phyloP scores from a whole-genome alignment of 53 echinoderm and acorn worm genomes.

The Arbacia lixula region DNA sequence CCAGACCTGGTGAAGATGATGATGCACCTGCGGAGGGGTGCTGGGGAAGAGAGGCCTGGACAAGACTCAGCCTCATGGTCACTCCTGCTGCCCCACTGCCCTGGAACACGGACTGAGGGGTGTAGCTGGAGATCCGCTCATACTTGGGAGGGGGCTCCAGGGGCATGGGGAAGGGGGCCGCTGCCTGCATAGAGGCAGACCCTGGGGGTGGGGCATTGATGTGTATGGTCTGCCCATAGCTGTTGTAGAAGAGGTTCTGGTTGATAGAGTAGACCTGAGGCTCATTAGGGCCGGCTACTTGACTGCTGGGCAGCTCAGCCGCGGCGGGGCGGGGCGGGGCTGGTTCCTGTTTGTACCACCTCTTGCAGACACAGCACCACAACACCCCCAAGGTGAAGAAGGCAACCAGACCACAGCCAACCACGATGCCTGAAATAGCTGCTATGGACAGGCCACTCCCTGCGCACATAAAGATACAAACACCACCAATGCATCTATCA shows the following conservation, averaged over 20 bases:
- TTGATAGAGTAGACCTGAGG: slow-evolving; percentile 45
- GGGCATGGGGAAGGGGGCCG: not conserved
- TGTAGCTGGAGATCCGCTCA: slow-evolving; percentile 38
- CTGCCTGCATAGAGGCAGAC: not conserved
- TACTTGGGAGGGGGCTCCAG: slow-evolving; percentile 26
- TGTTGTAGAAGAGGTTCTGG: slow-evolving; percentile 45
- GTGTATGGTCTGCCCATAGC: slow-evolving; percentile 41
- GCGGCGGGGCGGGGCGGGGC: not conserved
- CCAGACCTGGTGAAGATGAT: not conserved
- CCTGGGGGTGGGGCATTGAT: slow-evolving; percentile 1
- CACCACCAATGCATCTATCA: no score
- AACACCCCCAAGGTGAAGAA: not conserved
- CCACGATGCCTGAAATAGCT: not conserved
- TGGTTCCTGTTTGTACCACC: not conserved
- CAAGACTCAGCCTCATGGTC: not conserved
- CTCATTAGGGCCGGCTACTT: not conserved
- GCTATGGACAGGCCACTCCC: not conserved
- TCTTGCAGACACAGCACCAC: not conserved
- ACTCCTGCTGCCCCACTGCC: not conserved
- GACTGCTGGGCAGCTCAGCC: not conserved
- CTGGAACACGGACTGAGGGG: slow-evolving; percentile 27
- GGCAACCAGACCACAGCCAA: not conserved
- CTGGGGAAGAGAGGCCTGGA: not conserved
- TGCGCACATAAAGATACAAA: not conserved
- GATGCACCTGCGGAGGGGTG: not conserved